These are phyloP conservation scores for Bombus pyrosoma DNA, from an alignment of 1,140 invertebrate species.

Conservation along the genomic window DNA sequence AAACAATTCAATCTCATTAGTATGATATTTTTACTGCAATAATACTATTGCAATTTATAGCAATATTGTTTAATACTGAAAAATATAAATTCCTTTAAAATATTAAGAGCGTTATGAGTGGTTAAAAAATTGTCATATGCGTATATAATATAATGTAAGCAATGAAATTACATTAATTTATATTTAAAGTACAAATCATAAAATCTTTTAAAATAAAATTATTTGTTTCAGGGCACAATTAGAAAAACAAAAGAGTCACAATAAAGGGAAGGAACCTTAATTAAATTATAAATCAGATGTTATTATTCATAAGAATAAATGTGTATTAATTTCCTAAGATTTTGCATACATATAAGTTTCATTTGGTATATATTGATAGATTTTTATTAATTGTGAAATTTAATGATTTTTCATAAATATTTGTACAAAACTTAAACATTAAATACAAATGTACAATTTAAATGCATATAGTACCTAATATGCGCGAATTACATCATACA, in stretches of 20 bases:
- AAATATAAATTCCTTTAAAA: not conserved
- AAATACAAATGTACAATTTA: constrained; percentile 54
- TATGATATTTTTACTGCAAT: not conserved
- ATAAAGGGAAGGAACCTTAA: constrained; percentile 54
- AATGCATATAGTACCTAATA: constrained; percentile 36
- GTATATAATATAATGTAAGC: not conserved
- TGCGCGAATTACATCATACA: not conserved
- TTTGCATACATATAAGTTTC: constrained; percentile 40
- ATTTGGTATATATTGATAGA: constrained; percentile 16
- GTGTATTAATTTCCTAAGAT: constrained; percentile 43
- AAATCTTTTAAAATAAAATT: constrained; percentile 12
- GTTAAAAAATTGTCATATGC: not conserved
- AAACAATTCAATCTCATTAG: not conserved
- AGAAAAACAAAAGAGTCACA: constrained; percentile 77
- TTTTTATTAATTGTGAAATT: constrained; percentile 52
- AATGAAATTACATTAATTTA: not conserved
- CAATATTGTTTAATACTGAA: too few relatives aligned
- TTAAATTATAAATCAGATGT: constrained; percentile 19
- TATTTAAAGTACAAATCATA: not conserved
- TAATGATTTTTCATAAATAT: constrained; percentile 52
- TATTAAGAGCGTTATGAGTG: not conserved
- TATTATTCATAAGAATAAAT: constrained; percentile 56
- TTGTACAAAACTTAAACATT: constrained; percentile 67
- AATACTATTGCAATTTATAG: not conserved
- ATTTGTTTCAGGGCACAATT: constrained; percentile 77